Evolutionary conservation across 2,888 invertebrate species (phyloP), one percentile per base, ranked within the genome.

Genomic region (Gastracanthus pulcherrimus): DNA sequence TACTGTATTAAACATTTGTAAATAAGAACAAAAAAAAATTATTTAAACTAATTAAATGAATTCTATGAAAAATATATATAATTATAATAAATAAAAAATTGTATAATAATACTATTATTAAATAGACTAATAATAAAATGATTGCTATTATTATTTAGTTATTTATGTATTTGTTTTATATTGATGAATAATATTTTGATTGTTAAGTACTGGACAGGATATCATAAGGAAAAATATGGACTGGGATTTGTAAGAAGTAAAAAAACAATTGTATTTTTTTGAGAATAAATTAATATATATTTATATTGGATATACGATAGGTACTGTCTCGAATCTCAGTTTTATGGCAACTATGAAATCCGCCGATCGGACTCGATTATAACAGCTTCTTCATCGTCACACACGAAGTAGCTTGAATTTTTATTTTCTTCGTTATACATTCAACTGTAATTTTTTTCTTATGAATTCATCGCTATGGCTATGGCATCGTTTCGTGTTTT

Each of bases 211-310:
- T n/a, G n/a, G n/a, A n/a, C n/a, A n/a, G n/a, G n/a, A n/a, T n/a
- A n/a, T n/a, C 16, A 41, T 13, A 7, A 29, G 31, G 16, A 41
- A 58, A 51, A 13, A 60, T 0, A 34, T 13, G 13, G 26, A 7
- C n/a, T 38, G 67, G 64, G 23, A 23, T 26, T 13, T 45, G 16
- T 3, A 6, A 41, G 16, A 19, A 64, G 6, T 7, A 45, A 76
- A 76, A 77, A 60, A 80, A 82, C 75, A 79, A 79, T 62, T 45
- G 38, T 38, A 72, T 41, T 82, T 84, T 89, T 86, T 90, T 90
- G 88, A 91, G 91, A 91, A 91, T 91, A 91, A 91, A 91, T 91
- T 91, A 91, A 91, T 91, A 91, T 91, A 91, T 91, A 89, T 87
- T 87, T 89, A 87, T 87, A 89, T 89, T 91, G 89, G 88, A 90